A percentile compares a stretch with the other conserved stretches of the same genome.
Evolutionary conservation across 2,888 invertebrate species (phyloP).

Genomic region (Callosobruchus maculatus): DNA sequence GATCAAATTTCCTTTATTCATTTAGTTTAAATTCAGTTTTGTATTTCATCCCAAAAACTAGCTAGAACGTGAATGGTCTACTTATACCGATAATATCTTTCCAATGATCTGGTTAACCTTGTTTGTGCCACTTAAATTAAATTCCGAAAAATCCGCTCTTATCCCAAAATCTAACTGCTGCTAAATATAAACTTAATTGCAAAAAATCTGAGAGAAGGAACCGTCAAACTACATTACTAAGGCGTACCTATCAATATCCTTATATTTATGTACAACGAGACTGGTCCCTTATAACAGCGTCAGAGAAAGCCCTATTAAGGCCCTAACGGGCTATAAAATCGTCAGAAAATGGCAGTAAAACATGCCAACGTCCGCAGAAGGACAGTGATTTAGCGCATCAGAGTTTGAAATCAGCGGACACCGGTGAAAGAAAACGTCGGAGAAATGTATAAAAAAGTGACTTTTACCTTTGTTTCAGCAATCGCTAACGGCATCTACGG

Average conservation of each 20-base stretch:
- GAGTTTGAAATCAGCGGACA: not conserved
- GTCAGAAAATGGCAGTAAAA: not conserved
- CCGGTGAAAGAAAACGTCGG: not conserved
- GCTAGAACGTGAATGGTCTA: no score
- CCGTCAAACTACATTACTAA: not conserved
- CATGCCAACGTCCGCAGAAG: not conserved
- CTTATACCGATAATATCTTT: not conserved
- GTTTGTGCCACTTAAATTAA: not conserved
- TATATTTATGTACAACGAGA: not conserved
- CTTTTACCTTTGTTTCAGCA: not conserved
- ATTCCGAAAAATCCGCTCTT: not conserved
- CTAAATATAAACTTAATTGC: not conserved
- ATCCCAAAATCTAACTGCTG: not conserved
- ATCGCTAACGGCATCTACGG: not conserved
- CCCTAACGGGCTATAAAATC: not conserved
- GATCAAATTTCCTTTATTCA: no score
- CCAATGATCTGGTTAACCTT: not conserved
- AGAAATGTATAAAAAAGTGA: not conserved
- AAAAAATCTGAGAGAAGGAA: not conserved
- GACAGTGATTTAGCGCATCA: not conserved
- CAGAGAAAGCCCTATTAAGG: not conserved
- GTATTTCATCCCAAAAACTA: no score
- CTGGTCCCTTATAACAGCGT: not conserved
- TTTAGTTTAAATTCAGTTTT: no score
- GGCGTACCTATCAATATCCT: no score